Conservation (phyloP, 2,113 vertebrate species). For the Melanotaenia duboulayi region DNA sequence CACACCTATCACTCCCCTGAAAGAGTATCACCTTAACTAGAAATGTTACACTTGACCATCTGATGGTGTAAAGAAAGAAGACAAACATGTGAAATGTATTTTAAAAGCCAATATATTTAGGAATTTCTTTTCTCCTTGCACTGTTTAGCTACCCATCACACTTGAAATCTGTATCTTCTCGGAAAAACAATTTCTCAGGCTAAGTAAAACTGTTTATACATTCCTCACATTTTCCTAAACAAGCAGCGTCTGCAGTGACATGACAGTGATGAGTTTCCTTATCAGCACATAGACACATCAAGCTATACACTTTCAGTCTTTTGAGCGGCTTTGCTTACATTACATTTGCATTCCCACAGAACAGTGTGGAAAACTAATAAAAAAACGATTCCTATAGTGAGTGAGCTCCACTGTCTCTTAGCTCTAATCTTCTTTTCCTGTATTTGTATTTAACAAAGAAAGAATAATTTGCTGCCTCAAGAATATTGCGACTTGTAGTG, state of each 20-base stretch:
- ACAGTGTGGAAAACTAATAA: constrained; percentile 23
- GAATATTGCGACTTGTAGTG: no score
- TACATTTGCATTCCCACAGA: constrained; percentile 27
- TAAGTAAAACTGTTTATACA: constrained; percentile 14
- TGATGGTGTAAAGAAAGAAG: not conserved
- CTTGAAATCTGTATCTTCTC: not conserved
- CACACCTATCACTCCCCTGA: not conserved
- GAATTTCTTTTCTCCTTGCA: not conserved
- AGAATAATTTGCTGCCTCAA: no score
- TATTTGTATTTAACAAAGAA: not conserved
- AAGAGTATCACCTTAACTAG: constrained; percentile 7
- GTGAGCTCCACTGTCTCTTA: not conserved
- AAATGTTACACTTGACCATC: constrained; percentile 33
- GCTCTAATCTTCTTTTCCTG: not conserved
- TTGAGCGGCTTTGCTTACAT: constrained; percentile 4
- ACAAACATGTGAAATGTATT: not conserved
- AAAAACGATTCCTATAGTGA: not conserved
- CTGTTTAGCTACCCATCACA: not conserved
- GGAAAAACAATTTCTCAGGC: not conserved
- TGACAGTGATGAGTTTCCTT: not conserved
- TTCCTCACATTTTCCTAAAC: constrained; percentile 1
- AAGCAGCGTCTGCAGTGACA: not conserved
- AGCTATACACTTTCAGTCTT: not conserved
- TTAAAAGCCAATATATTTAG: not conserved
- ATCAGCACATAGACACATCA: not conserved